phyloP scores from a whole-genome alignment of 1,140 invertebrate genomes.

The Drosophila busckii region DNA sequence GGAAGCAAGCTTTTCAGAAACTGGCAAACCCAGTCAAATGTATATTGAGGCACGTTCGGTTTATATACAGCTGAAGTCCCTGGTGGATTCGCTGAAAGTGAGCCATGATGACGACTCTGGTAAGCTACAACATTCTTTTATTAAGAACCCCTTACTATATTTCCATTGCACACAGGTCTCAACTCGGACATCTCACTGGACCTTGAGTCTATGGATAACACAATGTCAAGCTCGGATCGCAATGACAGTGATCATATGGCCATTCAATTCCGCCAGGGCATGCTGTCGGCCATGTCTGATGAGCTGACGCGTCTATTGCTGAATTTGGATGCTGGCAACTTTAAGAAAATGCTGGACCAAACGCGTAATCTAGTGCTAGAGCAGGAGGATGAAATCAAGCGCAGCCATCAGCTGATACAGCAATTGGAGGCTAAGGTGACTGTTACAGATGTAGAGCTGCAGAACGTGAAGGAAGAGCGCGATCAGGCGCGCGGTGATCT shows the following conservation, averaged over 20 bases:
- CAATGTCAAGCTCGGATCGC: slow-evolving; percentile 75
- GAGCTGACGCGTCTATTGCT: slow-evolving; percentile 86
- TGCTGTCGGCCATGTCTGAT: slow-evolving; percentile 83
- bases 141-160: background rate
- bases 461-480: slow-evolving; percentile 88
- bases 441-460: slow-evolving; percentile 90
- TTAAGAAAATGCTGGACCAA: slow-evolving; percentile 89
- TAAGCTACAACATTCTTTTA: slow-evolving; percentile 3
- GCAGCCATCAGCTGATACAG: slow-evolving; percentile 87
- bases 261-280: slow-evolving; percentile 81
- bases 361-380: slow-evolving; percentile 86
- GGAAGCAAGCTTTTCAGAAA: slow-evolving; percentile 79
- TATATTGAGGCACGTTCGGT: slow-evolving; percentile 83
- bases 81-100: slow-evolving; percentile 85
- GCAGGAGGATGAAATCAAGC: slow-evolving; percentile 88
- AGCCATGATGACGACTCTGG: slow-evolving; percentile 85
- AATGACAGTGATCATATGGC: slow-evolving; percentile 56
- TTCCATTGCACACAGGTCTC: slow-evolving; percentile 74
- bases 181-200: slow-evolving; percentile 81
- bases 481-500: slow-evolving; percentile 88
- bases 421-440: slow-evolving; percentile 90
- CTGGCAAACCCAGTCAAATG: slow-evolving; percentile 78
- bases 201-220: slow-evolving; percentile 80
- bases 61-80: slow-evolving; percentile 84
- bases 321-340: slow-evolving; percentile 86